Evolutionary conservation across 37 sponge, comb jelly and placozoan species (phyloP).

Genomic region (Mnemiopsis leidyi): DNA sequence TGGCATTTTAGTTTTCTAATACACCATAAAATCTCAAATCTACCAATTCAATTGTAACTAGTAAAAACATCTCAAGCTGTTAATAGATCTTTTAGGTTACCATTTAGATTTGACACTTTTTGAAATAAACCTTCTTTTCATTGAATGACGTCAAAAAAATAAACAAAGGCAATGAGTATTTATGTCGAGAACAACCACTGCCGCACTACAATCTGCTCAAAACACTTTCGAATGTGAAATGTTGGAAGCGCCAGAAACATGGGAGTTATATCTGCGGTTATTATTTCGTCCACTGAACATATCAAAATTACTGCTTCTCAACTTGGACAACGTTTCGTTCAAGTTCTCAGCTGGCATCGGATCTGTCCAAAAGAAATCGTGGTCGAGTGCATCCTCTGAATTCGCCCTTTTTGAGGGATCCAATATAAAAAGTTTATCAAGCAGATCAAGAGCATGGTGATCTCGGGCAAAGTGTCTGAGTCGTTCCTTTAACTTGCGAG

Average conservation of each 20-base stretch:
- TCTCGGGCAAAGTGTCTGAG: slow-evolving; percentile 84
- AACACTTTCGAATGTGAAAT: slow-evolving; percentile 65
- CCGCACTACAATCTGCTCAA: too few species aligned
- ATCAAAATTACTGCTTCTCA: slow-evolving; percentile 46
- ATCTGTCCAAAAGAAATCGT: slow-evolving; percentile 94
- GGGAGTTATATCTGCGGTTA: background rate
- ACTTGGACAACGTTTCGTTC: background rate
- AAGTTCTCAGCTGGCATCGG: slow-evolving; percentile 77
- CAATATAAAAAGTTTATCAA: slow-evolving; percentile 83
- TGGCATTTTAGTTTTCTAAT: too few species aligned
- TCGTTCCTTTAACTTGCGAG: slow-evolving; percentile 83
- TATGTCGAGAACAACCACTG: too few species aligned
- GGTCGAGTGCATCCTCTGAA: slow-evolving; percentile 86
- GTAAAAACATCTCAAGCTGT: too few species aligned
- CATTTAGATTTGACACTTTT: too few species aligned
- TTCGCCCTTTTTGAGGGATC: slow-evolving; percentile 90
- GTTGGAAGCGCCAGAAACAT: slow-evolving; percentile 3
- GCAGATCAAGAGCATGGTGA: slow-evolving; percentile 80
- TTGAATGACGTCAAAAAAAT: too few species aligned
- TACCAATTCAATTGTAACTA: too few species aligned
- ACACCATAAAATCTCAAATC: too few species aligned
- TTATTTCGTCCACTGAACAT: slow-evolving; percentile 40
- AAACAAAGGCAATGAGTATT: too few species aligned
- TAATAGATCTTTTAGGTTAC: too few species aligned
- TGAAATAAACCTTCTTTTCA: too few species aligned